Conservation (phyloP, 2,888 invertebrate species). For the Pharmacophagus antenor region DNA sequence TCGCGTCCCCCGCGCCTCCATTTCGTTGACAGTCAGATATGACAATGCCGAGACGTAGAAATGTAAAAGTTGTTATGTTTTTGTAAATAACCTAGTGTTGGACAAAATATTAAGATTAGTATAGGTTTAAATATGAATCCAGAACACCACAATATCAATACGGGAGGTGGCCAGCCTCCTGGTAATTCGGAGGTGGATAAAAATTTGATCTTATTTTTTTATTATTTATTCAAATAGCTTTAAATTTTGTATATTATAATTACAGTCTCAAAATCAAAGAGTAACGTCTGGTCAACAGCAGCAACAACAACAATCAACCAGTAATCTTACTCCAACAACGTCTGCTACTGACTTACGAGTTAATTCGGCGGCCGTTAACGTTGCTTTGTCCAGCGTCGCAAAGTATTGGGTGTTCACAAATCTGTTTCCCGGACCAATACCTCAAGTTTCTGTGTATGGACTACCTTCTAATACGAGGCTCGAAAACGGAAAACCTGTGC, state of each 20-base stretch:
- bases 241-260: slow-evolving; percentile 49
- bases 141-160: slow-evolving; percentile 79
- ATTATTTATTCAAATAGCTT: slow-evolving; percentile 35
- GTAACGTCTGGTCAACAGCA: slow-evolving; percentile 59
- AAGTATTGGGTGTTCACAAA: slow-evolving; percentile 93
- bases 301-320: slow-evolving; percentile 62
- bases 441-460: slow-evolving; percentile 87
- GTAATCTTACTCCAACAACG: slow-evolving; percentile 72
- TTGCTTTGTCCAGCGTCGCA: slow-evolving; percentile 87
- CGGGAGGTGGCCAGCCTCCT: slow-evolving; percentile 81
- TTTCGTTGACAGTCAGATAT: slow-evolving; percentile 83
- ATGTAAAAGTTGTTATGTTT: slow-evolving; percentile 69
- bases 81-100: slow-evolving; percentile 60
- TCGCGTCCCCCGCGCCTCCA: slow-evolving; percentile 85
- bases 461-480: slow-evolving; percentile 82
- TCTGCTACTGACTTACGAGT: slow-evolving; percentile 83
- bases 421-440: slow-evolving; percentile 88
- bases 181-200: slow-evolving; percentile 77
- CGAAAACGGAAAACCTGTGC: slow-evolving; percentile 83
- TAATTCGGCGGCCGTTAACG: slow-evolving; percentile 84
- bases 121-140: slow-evolving; percentile 72
- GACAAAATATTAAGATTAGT: slow-evolving; percentile 43
- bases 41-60: slow-evolving; percentile 75
- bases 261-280: slow-evolving; percentile 67
- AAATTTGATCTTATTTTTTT: slow-evolving; percentile 38